Percentiles rank a stretch among this genome's conserved stretches.
Conservation (phyloP, 2,113 vertebrate species). For the Megalops atlanticus region DNA sequence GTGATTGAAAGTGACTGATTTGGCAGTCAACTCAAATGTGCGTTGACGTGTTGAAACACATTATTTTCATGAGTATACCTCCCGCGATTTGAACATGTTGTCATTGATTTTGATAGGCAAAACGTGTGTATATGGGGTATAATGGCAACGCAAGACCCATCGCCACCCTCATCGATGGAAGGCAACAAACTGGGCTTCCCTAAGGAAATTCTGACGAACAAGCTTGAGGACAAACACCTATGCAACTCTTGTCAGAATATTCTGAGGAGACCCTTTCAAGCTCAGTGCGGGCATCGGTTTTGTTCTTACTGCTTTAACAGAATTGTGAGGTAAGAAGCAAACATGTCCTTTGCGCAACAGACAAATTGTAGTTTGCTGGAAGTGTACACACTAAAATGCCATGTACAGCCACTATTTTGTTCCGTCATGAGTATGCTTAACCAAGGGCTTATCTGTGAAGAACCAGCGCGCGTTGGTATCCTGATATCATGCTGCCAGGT, state of each 20-base stretch:
- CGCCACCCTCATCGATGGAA: constrained; percentile 83
- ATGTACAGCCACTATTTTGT: too few species aligned
- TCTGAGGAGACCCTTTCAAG: constrained; percentile 86
- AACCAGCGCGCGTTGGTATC: too few species aligned
- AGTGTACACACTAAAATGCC: too few species aligned
- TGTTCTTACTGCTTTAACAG: constrained; percentile 87
- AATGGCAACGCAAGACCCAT: constrained; percentile 77
- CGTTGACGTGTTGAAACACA: constrained; percentile 51
- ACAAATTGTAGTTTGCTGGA: too few species aligned
- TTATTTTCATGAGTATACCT: neutral
- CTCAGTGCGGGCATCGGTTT: constrained; percentile 96
- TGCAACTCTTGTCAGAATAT: constrained; percentile 90
- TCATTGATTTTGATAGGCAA: constrained; percentile 41
- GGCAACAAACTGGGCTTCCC: constrained; percentile 85
- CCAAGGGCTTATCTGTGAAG: too few species aligned
- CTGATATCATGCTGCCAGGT: too few species aligned
- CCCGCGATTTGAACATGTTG: too few species aligned
- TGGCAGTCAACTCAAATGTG: neutral
- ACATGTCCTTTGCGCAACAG: too few species aligned
- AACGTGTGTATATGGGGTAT: constrained; percentile 55
- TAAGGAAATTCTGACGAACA: constrained; percentile 84
- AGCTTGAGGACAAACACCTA: constrained; percentile 90
- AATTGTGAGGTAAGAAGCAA: constrained; percentile 61
- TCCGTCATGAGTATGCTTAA: too few species aligned
- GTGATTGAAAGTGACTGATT: neutral